Base-by-base conservation (phyloP, 2,113 vertebrate genomes). In the Calidris pugnax region DNA sequence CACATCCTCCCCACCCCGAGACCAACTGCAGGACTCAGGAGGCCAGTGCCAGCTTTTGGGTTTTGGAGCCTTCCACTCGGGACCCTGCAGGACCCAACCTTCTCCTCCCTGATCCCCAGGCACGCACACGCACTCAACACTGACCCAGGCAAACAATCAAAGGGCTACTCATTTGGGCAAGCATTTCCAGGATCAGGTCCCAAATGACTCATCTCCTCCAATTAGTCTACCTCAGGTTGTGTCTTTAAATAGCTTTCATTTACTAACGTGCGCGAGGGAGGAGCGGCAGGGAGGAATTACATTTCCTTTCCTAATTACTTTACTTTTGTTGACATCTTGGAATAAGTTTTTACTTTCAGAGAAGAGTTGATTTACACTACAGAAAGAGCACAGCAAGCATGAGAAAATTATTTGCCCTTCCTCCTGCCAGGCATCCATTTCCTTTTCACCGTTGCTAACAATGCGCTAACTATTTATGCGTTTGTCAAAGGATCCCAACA, bases 321-420 rank as follows among this genome's bases (percentile, higher is more conserved):
- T 84, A 94, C 95, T 96, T 97, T 89, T 96, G 93, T 96, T 95
- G 87, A 95, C 90, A 91, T 90, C 85, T 87, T 73, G 66, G 69
- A 93, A 89, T 75, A 93, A 87, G 87, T 95, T 97, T 95, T 97
- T 97, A 96, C 95, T 96, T 96, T 97, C 92, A 93, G 95, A 95
- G 94, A 96, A 94, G 68, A 95, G 90, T 75, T 93, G 94, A 96
- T 97, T 95, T 97, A 96, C 93, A 95, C 93, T 96, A 94, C 78
- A 97, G 96, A 97, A 97, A 95, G 64, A 96, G 64, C 87, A 93
- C 91, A 78, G 95, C 81, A 96, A 97, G 90, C 97, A 97, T 96
- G 97, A 97, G 97, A 97, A 97, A 97, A 96, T 96, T 87, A 96
- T 97, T 96, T 97, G 95, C 95, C 86, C 94, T 97, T 97, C 96